Conservation (phyloP, 2,797 vertebrate species). For the Scarus forsteni region DNA sequence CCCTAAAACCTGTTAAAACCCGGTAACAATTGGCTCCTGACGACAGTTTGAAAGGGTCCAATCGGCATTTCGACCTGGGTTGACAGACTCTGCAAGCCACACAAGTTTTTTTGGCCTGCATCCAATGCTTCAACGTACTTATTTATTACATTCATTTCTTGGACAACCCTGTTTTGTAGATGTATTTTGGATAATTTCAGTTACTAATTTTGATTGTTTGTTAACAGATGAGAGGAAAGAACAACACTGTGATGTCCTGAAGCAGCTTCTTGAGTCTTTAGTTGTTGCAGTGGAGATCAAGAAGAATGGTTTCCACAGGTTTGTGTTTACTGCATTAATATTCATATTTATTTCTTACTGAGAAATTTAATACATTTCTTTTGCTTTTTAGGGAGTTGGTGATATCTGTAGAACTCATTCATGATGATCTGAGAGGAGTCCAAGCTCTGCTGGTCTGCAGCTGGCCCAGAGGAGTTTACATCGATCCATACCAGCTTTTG, state of each 20-base stretch:
- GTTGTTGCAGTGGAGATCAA: slow-evolving; percentile 83
- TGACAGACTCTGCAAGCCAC: too few species aligned
- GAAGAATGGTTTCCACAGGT: slow-evolving; percentile 94
- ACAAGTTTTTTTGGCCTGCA: too few species aligned
- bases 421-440: slow-evolving; percentile 63
- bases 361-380: not conserved
- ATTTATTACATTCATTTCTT: too few species aligned
- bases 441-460: slow-evolving; percentile 79
- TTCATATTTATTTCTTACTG: not conserved
- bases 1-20: too few species aligned
- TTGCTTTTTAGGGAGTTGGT: slow-evolving; percentile 86
- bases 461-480: slow-evolving; percentile 87
- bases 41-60: too few species aligned
- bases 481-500: slow-evolving; percentile 92
- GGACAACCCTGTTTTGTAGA: too few species aligned
- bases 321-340: not conserved
- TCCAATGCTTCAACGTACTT: too few species aligned
- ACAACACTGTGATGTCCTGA: slow-evolving; percentile 69
- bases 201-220: too few species aligned
- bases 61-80: too few species aligned
- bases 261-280: slow-evolving; percentile 65
- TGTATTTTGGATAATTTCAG: too few species aligned
- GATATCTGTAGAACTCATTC: slow-evolving; percentile 81
- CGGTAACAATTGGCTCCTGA: too few species aligned
- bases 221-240: slow-evolving; percentile 66